These are phyloP conservation scores for Cantharis nigra DNA, from an alignment of 2,888 invertebrate genomes.

Conservation along the genomic window DNA sequence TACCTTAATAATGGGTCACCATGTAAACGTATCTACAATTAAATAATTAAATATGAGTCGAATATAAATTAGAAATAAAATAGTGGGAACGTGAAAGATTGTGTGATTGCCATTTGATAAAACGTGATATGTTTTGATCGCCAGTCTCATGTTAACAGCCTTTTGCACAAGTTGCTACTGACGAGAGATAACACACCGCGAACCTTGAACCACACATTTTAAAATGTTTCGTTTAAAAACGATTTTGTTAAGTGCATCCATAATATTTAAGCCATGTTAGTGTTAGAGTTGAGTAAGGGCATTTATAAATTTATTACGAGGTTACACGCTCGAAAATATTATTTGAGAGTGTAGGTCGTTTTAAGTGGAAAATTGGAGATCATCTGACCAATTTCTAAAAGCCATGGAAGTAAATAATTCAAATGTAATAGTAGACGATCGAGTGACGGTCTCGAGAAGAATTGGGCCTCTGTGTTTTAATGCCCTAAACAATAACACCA, in stretches of 20 bases:
- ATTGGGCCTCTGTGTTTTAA: slow-evolving; percentile 32
- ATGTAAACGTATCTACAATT: neutral
- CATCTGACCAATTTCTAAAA: slow-evolving; percentile 33
- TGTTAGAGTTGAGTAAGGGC: slow-evolving; percentile 14
- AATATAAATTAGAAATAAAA: slow-evolving; percentile 2
- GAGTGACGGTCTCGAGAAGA: slow-evolving; percentile 25
- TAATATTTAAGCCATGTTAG: slow-evolving; percentile 1
- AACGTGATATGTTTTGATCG: slow-evolving; percentile 29
- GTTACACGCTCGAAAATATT: slow-evolving; percentile 23
- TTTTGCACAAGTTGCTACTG: slow-evolving; percentile 11
- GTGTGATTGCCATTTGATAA: slow-evolving; percentile 29
- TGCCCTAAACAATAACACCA: slow-evolving; percentile 18
- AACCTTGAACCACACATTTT: slow-evolving; percentile 3
- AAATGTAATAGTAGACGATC: slow-evolving; percentile 32
- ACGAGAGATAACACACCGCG: neutral
- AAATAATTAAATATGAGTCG: neutral
- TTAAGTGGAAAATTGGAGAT: slow-evolving; percentile 36
- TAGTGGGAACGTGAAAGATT: slow-evolving; percentile 25
- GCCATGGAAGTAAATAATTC: slow-evolving; percentile 35
- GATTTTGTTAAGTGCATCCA: neutral
- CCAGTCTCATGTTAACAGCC: slow-evolving; percentile 26
- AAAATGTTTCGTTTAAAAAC: neutral
- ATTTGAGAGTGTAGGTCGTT: slow-evolving; percentile 32
- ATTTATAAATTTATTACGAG: slow-evolving; percentile 26
- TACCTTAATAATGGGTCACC: neutral